These are phyloP conservation scores for Ophion obscuratus DNA, from an alignment of 2,888 invertebrate genomes.

Conservation along the genomic window DNA sequence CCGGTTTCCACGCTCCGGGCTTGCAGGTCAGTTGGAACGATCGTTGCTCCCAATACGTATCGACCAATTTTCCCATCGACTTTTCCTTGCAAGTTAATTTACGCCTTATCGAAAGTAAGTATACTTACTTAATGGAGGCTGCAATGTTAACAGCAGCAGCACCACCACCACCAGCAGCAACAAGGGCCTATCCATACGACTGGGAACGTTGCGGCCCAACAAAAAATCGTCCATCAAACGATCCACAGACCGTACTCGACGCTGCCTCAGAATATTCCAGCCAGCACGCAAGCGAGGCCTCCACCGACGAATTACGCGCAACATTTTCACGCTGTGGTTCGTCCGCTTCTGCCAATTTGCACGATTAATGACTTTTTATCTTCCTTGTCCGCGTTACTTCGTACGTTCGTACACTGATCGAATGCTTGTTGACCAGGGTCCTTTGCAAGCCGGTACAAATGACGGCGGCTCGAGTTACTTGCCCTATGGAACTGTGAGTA, in stretches of 20 bases:
- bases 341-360: constrained; percentile 6
- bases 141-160: constrained; percentile 9
- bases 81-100: neutral
- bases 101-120: neutral
- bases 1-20: constrained; percentile 47
- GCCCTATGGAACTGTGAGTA: constrained; percentile 65
- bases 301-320: constrained; percentile 39
- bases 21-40: constrained; percentile 31
- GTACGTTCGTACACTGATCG: neutral
- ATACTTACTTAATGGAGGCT: neutral
- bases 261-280: constrained; percentile 46
- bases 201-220: constrained; percentile 37
- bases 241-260: constrained; percentile 49
- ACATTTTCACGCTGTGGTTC: constrained; percentile 27
- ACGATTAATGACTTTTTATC: neutral
- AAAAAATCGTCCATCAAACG: constrained; percentile 48
- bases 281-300: constrained; percentile 40
- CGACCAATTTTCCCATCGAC: neutral
- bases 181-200: constrained; percentile 26
- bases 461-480: constrained; percentile 68
- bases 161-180: constrained; percentile 10
- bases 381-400: neutral
- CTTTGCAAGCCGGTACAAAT: constrained; percentile 59
- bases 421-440: constrained; percentile 49
- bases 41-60: constrained; percentile 15